Evolutionary conservation across 2,113 vertebrate species (phyloP), one percentile per base, ranked within the genome.

Genomic region (Neogale vison): DNA sequence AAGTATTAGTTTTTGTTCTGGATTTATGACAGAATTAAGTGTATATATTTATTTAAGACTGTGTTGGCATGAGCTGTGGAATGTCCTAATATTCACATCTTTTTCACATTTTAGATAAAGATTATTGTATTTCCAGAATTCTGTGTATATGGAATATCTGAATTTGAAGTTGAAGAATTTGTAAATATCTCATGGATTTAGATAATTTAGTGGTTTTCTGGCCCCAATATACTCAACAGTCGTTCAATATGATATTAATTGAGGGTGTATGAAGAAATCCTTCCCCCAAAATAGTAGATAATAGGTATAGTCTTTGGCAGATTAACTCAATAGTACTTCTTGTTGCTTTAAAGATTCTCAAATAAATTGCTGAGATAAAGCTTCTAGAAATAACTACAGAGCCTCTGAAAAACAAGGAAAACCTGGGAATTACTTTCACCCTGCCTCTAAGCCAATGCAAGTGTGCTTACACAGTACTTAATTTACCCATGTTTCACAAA

Each of bases 341-440:
- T 69, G 18, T 52, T 82, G 63, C 45, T 67, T 17, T 67, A n/a
- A 95, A 77, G 67, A 61, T 26, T 63, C 52, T 97, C 17, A 7
- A 29, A 67, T 91, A 34, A 71, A 95, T 95, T 96, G 50, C 34
- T 45, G 74, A 95, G 20, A 87, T 76, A 77, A 71, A 72, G 26
- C 65, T 93, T 96, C 65, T 42, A 57, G 93, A 92, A 88, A 83
- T 77, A 81, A 63, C 72, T 50, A 10, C 6, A 34, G 34, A 93
- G 61, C 63, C 36, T 90, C 88, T 88, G 90, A 74, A 95, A 97
- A 92, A 71, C 87, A 90, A 71, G 15, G 36, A 93, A 36, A 82
- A n/a, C 5, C 13, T n/a, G 55, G 29, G 20, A 45, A 72, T 72
- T n/a, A 23, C n/a, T 20, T 83, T 57, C 76, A n/a, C 80, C 59